Conservation (phyloP, 2,888 invertebrate species). For the Cactoblastis cactorum region DNA sequence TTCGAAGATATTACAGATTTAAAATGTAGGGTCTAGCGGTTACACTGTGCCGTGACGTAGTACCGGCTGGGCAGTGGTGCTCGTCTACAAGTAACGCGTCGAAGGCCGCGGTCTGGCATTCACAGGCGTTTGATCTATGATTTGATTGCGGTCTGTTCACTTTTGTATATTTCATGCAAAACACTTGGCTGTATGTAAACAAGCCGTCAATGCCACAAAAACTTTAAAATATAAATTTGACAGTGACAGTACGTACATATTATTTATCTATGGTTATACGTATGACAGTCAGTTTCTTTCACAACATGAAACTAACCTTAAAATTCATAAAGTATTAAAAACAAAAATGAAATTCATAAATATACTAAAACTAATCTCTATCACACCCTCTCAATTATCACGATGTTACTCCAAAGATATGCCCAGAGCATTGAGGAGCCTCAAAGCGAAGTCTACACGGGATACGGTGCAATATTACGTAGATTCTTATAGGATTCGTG, state of each 20-base stretch:
- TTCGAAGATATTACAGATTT: too few species aligned
- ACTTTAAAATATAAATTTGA: not conserved
- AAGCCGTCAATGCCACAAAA: not conserved
- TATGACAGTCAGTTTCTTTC: not conserved
- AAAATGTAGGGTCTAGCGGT: too few species aligned
- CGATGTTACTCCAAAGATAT: slow-evolving; percentile 42
- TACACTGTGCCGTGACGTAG: too few species aligned
- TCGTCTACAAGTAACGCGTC: too few species aligned
- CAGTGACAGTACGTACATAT: too few species aligned
- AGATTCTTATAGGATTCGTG: slow-evolving; percentile 83
- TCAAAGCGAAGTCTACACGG: slow-evolving; percentile 60
- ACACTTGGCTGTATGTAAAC: not conserved
- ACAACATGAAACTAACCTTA: slow-evolving; percentile 19
- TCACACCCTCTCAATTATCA: slow-evolving; percentile 20
- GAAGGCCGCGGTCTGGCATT: too few species aligned
- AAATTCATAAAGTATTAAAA: slow-evolving; percentile 6
- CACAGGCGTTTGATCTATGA: too few species aligned
- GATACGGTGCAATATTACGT: slow-evolving; percentile 81
- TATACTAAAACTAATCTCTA: slow-evolving; percentile 30
- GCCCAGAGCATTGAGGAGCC: slow-evolving; percentile 59
- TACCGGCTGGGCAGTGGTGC: too few species aligned
- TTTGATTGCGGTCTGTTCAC: too few species aligned
- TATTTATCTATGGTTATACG: too few species aligned
- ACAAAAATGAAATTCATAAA: slow-evolving; percentile 33
- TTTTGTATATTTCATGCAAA: not conserved